These are phyloP conservation scores for Barnardius zonarius DNA, from an alignment of 2,113 vertebrate genomes.

Conservation along the genomic window DNA sequence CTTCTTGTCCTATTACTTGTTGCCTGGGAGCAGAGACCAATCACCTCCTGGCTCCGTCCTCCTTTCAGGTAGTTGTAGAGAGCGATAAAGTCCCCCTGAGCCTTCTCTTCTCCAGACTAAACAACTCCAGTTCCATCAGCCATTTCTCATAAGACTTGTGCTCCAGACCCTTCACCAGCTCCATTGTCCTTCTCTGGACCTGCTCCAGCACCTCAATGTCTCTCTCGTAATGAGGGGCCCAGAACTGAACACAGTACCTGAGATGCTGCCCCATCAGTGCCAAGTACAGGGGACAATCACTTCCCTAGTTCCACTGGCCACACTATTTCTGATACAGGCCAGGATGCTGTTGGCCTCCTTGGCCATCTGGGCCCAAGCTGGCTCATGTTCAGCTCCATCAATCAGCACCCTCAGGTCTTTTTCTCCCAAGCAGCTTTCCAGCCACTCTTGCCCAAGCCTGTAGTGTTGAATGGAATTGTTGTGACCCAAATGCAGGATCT, in stretches of 20 bases:
- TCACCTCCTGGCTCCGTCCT: not conserved
- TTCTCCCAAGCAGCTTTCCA: not conserved
- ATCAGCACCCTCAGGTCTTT: not conserved
- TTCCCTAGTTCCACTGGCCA: not conserved
- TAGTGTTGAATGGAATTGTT: not conserved
- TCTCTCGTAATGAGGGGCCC: not conserved
- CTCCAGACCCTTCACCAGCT: not conserved
- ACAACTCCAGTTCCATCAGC: not conserved
- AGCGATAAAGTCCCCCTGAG: not conserved
- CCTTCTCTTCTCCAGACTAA: not conserved
- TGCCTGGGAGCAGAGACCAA: not conserved
- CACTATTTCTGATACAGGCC: not conserved
- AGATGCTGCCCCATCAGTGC: not conserved
- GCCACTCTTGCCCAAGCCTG: not conserved
- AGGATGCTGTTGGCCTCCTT: not conserved
- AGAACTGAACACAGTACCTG: not conserved
- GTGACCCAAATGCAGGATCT: not conserved
- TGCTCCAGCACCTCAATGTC: accelerated
- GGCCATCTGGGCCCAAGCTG: not conserved
- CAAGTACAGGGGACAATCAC: not conserved
- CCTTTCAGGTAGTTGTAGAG: not conserved
- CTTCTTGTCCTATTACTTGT: not conserved
- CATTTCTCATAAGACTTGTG: not conserved
- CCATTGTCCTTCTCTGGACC: not conserved
- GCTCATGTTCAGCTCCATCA: not conserved